These are phyloP conservation scores for Ciconia stormi DNA, from an alignment of 2,113 vertebrate species.

Conservation along the genomic window DNA sequence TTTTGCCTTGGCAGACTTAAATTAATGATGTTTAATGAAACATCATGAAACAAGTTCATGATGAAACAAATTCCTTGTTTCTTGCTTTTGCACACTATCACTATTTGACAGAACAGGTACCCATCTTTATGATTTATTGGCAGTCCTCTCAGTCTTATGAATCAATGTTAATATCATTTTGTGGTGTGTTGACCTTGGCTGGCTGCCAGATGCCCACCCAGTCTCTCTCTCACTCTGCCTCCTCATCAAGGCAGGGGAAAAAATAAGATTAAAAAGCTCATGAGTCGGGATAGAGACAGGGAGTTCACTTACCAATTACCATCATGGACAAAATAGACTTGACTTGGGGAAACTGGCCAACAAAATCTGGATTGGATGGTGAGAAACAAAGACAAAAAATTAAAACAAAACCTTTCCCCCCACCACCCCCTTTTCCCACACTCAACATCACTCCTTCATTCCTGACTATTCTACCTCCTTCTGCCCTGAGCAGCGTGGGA, in stretches of 20 bases:
- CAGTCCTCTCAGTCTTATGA: background rate
- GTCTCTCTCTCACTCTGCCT: background rate
- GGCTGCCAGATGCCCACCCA: background rate
- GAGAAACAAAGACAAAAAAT: background rate
- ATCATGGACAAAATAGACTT: background rate
- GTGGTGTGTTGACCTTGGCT: background rate
- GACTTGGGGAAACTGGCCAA: background rate
- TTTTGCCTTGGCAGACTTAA: background rate
- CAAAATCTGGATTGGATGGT: background rate
- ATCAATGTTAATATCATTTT: background rate
- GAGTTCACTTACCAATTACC: background rate
- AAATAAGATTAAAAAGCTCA: background rate
- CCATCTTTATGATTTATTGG: background rate
- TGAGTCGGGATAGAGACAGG: background rate
- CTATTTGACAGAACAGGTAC: background rate
- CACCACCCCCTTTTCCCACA: background rate
- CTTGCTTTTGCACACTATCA: background rate
- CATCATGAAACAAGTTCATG: background rate
- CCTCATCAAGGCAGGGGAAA: background rate
- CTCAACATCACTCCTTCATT: background rate
- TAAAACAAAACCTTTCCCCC: background rate
- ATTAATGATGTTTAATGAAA: background rate
- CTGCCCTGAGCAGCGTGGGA: rapidly evolving
- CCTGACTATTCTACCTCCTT: background rate
- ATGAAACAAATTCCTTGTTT: background rate